Evolutionary conservation across 2,888 invertebrate species (phyloP), one percentile per base, ranked within the genome.

Genomic region (Diarsia rubi): DNA sequence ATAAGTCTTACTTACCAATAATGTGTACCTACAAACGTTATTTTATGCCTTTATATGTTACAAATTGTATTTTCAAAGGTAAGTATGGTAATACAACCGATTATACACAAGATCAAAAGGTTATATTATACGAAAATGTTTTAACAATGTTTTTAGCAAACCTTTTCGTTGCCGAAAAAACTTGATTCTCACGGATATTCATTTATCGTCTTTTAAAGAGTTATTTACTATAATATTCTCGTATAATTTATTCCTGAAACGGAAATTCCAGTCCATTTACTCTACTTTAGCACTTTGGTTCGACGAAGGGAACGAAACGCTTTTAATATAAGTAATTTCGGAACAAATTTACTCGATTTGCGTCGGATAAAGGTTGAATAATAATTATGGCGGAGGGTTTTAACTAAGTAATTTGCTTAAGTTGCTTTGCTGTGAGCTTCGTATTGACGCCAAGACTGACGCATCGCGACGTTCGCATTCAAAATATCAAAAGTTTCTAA

Each of bases 291-390:
- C 93, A 95, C 94, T 95, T 94, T 92, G 93, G 92, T 93, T 94
- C 92, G 92, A 87, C 88, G 90, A 89, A 91, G 90, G 92, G 92
- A 95, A 95, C 94, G 94, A 95, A 95, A 95, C 93, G 94, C 94
- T 95, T 95, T 95, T 94, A 95, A 94, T 95, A 94, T 94, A 95
- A 95, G 93, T 95, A 95, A 95, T 95, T 95, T 95, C 80, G 91
- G 91, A 93, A 94, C 92, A 92, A 94, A 94, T 94, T 95, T 94
- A 93, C 92, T 94, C 93, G 93, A 95, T 94, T 95, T 93, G 90
- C 90, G 88, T 90, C 81, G 92, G 92, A 94, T 95, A 94, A 93
- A 95, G 93, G 93, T 94, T 93, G 93, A 94, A 94, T 95, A 95
- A 94, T 95, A 93, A 95, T 95, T 93, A 94, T 92, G 90, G 91